Conservation (phyloP, 1,140 invertebrate genomes). For the Drosophila repletoides region DNA sequence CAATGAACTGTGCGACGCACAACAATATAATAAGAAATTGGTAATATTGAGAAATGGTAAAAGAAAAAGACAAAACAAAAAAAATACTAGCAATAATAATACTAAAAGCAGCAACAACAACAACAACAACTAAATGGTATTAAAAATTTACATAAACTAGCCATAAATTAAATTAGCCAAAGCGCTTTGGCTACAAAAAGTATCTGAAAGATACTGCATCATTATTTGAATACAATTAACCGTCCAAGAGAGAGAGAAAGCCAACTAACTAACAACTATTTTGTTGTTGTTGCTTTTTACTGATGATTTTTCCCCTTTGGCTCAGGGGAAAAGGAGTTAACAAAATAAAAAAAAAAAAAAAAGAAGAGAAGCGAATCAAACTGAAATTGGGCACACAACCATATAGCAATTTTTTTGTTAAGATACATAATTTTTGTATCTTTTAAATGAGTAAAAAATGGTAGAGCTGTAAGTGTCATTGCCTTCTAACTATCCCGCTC, state of each 20-base stretch:
- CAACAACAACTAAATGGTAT: constrained; percentile 58
- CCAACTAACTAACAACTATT: constrained; percentile 23
- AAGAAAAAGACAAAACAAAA: constrained; percentile 22
- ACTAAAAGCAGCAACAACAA: constrained; percentile 3
- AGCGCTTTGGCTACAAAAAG: constrained; percentile 15
- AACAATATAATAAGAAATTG: constrained; percentile 44
- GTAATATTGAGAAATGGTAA: constrained; percentile 64
- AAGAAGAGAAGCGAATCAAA: too few species aligned
- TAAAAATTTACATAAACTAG: constrained; percentile 74
- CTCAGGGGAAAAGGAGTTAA: constrained; percentile 21
- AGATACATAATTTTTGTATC: too few species aligned
- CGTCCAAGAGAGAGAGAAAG: constrained; percentile 67
- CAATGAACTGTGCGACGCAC: constrained; percentile 59
- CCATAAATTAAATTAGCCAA: constrained; percentile 78
- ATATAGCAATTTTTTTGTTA: constrained; percentile 1
- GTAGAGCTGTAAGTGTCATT: constrained; percentile 37
- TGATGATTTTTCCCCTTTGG: constrained; percentile 16
- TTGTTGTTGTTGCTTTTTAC: constrained; percentile 25
- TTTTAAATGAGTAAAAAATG: constrained; percentile 9
- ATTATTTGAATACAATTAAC: constrained; percentile 80
- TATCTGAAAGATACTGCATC: constrained; percentile 59
- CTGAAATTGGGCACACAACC: constrained; percentile 17
- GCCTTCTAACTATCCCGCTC: constrained; percentile 10
- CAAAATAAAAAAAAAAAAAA: constrained; percentile 28
- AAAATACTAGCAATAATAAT: constrained; percentile 32